Evolutionary conservation across 1,140 invertebrate genomes (phyloP), one percentile per base, ranked within the genome.

Genomic region (Leptoteleia sp.): DNA sequence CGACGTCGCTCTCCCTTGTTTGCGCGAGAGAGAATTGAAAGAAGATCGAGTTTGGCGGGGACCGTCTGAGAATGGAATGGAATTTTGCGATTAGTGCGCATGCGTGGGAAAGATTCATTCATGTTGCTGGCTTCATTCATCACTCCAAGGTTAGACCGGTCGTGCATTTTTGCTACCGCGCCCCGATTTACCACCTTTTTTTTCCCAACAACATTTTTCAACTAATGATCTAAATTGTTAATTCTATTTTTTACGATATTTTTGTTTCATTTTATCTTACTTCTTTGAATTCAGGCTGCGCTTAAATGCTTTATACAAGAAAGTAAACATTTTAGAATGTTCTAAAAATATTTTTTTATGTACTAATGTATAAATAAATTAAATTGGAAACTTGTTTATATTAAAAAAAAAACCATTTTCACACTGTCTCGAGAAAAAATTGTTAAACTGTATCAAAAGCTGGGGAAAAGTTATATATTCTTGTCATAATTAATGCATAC

Each of bases 41-140:
- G 61, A 76, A 67, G 71, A 75, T 65, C 61, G 71, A 75, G 71
- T 67, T 65, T 75, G 61, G 61, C 54, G 71, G 72, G 61, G 72
- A 67, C 62, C 62, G 72, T 61, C 62, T 67, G 61, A 67, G 62
- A 76, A 68, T 76, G 72, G 62, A 76, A 76, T 68, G 72, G 55
- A 68, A 76, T 61, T 67, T 68, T 67, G 72, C 54, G 72, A 61
- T 76, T 61, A 67, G 52, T 67, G 71, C 71, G 71, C 71, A 75
- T 75, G 71, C 52, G 61, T 65, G 71, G 61, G 59, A 62, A 65
- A 48, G 61, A 65, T 65, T 75, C 71, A 67, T 65, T 75, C 61
- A 65, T 75, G 43, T 48, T 40, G 29, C 52, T 27, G 70, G 71
- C 50, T 65, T 75, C 71, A 59, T 65, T 67, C 59, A 67, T 75